A percentile compares a stretch with the other conserved stretches of the same genome.
phyloP scores from a whole-genome alignment of 1,140 invertebrate species.

The Heterodera schachtii region DNA sequence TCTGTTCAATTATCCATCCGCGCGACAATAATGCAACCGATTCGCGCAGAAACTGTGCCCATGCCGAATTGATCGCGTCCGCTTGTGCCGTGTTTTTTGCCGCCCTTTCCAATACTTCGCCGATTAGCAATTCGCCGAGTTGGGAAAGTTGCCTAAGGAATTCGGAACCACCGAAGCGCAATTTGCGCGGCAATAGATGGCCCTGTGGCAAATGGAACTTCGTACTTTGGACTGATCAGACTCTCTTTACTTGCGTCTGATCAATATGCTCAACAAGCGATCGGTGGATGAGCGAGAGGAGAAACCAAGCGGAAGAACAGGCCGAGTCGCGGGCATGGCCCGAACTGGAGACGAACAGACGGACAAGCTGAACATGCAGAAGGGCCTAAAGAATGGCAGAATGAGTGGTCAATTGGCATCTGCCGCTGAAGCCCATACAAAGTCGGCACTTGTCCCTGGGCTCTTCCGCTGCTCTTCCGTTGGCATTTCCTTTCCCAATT shows the following conservation, averaged over 20 bases:
- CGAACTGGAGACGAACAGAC: slow-evolving; percentile 87
- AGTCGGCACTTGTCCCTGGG: background rate
- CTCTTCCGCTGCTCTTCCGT: background rate
- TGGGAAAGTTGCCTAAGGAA: slow-evolving; percentile 84
- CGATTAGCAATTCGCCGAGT: slow-evolving; percentile 78
- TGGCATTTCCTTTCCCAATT: background rate
- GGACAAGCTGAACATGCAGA: slow-evolving; percentile 84
- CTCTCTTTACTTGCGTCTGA: slow-evolving; percentile 83
- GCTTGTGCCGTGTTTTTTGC: slow-evolving; percentile 62
- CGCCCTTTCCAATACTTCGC: slow-evolving; percentile 77
- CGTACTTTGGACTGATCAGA: slow-evolving; percentile 75
- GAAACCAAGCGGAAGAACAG: slow-evolving; percentile 85
- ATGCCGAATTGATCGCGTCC: slow-evolving; percentile 76
- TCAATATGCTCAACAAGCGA: slow-evolving; percentile 50
- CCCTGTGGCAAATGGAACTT: slow-evolving; percentile 68
- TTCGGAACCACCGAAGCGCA: slow-evolving; percentile 79
- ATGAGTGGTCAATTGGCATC: background rate
- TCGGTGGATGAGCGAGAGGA: slow-evolving; percentile 79
- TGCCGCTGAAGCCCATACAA: too few species aligned
- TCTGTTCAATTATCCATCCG: slow-evolving; percentile 73
- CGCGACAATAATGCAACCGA: slow-evolving; percentile 83
- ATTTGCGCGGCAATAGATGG: slow-evolving; percentile 77
- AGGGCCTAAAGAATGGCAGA: background rate
- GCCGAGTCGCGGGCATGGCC: slow-evolving; percentile 80
- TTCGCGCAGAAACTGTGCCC: slow-evolving; percentile 91